Conservation (phyloP, 2,113 vertebrate species). For the Varanus komodoensis region DNA sequence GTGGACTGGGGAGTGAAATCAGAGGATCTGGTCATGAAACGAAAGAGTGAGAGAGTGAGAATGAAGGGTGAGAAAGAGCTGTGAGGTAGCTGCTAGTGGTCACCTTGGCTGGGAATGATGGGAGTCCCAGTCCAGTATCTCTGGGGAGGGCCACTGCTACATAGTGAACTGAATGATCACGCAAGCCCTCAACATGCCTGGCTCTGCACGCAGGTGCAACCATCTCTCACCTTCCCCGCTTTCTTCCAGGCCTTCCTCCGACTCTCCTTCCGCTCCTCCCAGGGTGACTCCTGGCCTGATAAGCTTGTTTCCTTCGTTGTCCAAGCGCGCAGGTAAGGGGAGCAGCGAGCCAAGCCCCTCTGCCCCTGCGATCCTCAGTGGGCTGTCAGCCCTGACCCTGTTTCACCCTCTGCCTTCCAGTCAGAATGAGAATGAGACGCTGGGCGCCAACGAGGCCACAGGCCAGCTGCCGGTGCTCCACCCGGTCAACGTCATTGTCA, state of each 20-base stretch:
- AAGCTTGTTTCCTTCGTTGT: not conserved
- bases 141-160: not conserved
- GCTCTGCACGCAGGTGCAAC: not conserved
- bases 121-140: not conserved
- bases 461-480: not conserved
- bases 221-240: not conserved
- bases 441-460: not conserved
- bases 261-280: slow-evolving; percentile 22
- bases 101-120: not conserved
- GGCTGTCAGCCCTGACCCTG: not conserved
- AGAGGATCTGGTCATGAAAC: not conserved
- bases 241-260: slow-evolving; percentile 17
- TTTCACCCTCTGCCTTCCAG: slow-evolving; percentile 7
- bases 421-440: not conserved
- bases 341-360: not conserved
- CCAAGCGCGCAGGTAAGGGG: slow-evolving; percentile 14
- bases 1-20: not conserved
- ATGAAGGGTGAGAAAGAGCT: too few relatives aligned
- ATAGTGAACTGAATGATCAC: too few relatives aligned
- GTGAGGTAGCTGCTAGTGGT: not conserved
- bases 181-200: too few relatives aligned
- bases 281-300: not conserved
- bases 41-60: not conserved
- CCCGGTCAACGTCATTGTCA: slow-evolving; percentile 4
- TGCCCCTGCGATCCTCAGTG: not conserved